Conservation (phyloP, 1,140 invertebrate genomes). For the Apocrypta bakeri region DNA sequence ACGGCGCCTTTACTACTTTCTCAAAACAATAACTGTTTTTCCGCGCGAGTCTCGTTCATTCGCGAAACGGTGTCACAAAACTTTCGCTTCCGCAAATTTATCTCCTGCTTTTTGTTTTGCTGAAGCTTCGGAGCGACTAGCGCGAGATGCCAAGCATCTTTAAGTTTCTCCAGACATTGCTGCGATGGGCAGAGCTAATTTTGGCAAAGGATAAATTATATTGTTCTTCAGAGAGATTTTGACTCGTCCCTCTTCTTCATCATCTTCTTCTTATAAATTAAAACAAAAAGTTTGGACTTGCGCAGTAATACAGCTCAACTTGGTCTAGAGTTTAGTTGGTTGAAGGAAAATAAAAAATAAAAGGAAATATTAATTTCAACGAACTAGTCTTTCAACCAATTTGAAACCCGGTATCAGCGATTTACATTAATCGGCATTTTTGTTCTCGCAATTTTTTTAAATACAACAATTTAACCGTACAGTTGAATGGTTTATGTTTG, state of each 20-base stretch:
- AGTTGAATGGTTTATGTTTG: too few species aligned
- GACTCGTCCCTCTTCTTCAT: neutral
- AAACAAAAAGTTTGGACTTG: too few species aligned
- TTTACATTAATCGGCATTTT: too few species aligned
- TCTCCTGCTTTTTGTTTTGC: neutral
- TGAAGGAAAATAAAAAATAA: too few species aligned
- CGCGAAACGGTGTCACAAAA: neutral
- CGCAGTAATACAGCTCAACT: too few species aligned
- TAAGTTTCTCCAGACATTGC: neutral
- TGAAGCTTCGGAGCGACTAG: neutral
- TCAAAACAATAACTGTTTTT: slow-evolving; percentile 14
- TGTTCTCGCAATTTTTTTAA: too few species aligned
- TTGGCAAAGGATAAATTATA: slow-evolving; percentile 1
- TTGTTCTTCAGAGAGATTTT: neutral
- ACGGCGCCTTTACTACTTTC: neutral
- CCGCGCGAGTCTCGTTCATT: neutral
- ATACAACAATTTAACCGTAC: too few species aligned
- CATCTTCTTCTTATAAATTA: neutral
- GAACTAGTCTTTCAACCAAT: too few species aligned
- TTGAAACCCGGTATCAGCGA: too few species aligned
- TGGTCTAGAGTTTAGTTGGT: too few species aligned
- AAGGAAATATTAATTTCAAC: too few species aligned
- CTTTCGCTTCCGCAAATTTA: slow-evolving; percentile 1
- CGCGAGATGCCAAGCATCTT: neutral
- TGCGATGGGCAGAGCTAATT: neutral